Base-by-base conservation (phyloP, 2,113 vertebrate species). In the Protobothrops mucrosquamatus region DNA sequence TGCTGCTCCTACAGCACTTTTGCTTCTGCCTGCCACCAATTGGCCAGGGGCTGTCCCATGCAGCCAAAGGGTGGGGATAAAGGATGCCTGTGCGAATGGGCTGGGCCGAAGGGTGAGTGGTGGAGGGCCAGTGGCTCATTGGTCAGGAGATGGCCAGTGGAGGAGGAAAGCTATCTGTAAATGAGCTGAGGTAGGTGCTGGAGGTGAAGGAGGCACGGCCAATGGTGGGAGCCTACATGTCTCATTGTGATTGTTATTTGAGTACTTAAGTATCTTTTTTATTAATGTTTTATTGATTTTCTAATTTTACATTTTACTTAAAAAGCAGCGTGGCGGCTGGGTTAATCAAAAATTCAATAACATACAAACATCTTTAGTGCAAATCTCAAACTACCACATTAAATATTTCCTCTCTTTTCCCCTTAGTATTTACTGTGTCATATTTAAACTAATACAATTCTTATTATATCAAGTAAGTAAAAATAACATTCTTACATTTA, bases 41-140 rank as follows among this genome's bases (percentile, higher is more conserved):
- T 15, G 29, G 2, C 4, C 6, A 14, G 29, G 11, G 5, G 64
- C 29, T 34, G 12, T 69, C 64, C 29, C 14, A 0, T 69, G 29
- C 15, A 2, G 29, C 29, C 64, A n/a, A 69, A 69, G 29, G 61
- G 26, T 29, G 4, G 11, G 61, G 29, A n/a, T 5, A 10, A 69
- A 5, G n/a, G 29, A 24, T n/a, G 4, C 0, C 1, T 64, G 0
- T 4, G 29, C 0, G 3, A n/a, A 15, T 69, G 61, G 61, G 29
- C 61, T 12, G 29, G 61, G 61, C 29, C 0, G 4, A 69, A 69
- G 12, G 29, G 61, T 2, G 7, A 0, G 20, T 23, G 55, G 1
- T 6, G 5, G 55, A 56, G 55, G 18, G 57, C 23, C 23, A 8
- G 57, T 9, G 23, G 7, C 29, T 3, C 59, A 61, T 26, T 61